phyloP scores from a whole-genome alignment of 1,140 invertebrate species.

The Cardiocondyla obscurior region DNA sequence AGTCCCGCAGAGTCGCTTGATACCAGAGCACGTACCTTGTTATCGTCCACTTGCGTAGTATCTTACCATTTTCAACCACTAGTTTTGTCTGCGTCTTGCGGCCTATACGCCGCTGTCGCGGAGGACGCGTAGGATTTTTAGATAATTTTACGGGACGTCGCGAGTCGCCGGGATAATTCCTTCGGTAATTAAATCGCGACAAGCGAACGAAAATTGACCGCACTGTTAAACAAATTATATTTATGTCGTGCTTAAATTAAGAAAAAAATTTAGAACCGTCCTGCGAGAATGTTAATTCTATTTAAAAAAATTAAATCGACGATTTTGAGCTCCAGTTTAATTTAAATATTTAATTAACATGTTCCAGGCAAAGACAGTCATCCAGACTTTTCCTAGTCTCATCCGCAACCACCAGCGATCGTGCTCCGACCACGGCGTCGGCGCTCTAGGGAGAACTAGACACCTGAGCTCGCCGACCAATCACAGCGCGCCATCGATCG shows the following conservation, averaged over 20 bases:
- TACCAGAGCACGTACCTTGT: conserved; percentile 74
- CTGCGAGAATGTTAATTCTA: too few species aligned
- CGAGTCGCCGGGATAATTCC: conserved; percentile 16
- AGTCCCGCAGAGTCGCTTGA: conserved; percentile 67
- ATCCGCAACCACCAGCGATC: too few species aligned
- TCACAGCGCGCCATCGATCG: too few species aligned
- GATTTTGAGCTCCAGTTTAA: too few species aligned
- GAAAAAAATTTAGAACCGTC: too few species aligned
- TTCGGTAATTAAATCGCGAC: conserved; percentile 11
- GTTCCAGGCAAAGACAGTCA: too few species aligned
- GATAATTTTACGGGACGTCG: conserved; percentile 5
- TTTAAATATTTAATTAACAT: too few species aligned
- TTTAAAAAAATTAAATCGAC: too few species aligned
- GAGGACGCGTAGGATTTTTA: conserved; percentile 39
- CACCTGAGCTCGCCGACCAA: too few species aligned
- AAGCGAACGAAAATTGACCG: background rate
- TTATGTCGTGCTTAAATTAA: background rate
- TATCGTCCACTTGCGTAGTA: conserved; percentile 66
- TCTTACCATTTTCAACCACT: conserved; percentile 45
- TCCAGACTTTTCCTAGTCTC: too few species aligned
- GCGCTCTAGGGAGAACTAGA: too few species aligned
- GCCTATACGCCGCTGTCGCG: conserved; percentile 16
- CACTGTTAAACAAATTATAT: conserved; percentile 13
- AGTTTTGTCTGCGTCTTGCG: conserved; percentile 54
- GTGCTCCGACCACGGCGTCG: too few species aligned